phyloP scores from a whole-genome alignment of 2,888 invertebrate species.

The Eristalinus sepulchralis region DNA sequence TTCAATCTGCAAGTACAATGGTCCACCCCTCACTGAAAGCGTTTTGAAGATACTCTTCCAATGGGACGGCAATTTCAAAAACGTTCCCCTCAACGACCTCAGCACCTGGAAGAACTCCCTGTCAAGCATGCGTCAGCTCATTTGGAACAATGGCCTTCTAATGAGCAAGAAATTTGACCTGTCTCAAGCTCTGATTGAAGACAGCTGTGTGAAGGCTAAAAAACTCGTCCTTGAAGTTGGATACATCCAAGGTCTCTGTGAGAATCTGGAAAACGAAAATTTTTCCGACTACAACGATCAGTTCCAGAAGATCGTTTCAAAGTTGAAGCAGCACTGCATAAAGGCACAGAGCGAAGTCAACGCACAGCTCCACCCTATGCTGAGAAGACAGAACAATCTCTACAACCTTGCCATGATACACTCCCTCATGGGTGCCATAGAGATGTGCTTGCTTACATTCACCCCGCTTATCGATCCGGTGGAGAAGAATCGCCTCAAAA shows the following conservation, averaged over 20 bases:
- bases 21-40: slow-evolving; percentile 75
- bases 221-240: slow-evolving; percentile 76
- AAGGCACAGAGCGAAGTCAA: slow-evolving; percentile 57
- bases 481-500: slow-evolving; percentile 88
- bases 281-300: slow-evolving; percentile 73
- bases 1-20: slow-evolving; percentile 75
- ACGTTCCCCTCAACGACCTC: slow-evolving; percentile 77
- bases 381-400: slow-evolving; percentile 50
- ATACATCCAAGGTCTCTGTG: slow-evolving; percentile 73
- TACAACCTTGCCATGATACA: slow-evolving; percentile 74
- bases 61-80: slow-evolving; percentile 75
- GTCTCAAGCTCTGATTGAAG: slow-evolving; percentile 55
- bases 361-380: slow-evolving; percentile 47
- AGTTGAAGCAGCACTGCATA: slow-evolving; percentile 38
- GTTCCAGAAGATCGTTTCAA: slow-evolving; percentile 73
- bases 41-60: slow-evolving; percentile 75
- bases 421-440: slow-evolving; percentile 82
- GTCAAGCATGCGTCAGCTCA: slow-evolving; percentile 80
- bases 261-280: slow-evolving; percentile 69
- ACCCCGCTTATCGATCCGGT: slow-evolving; percentile 91
- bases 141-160: slow-evolving; percentile 82
- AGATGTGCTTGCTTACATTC: slow-evolving; percentile 83
- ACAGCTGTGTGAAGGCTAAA: slow-evolving; percentile 71
- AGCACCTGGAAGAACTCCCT: slow-evolving; percentile 76
- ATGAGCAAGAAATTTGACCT: slow-evolving; percentile 70